phyloP scores from a whole-genome alignment of 2,113 vertebrate genomes.

The Macaca fascicularis region DNA sequence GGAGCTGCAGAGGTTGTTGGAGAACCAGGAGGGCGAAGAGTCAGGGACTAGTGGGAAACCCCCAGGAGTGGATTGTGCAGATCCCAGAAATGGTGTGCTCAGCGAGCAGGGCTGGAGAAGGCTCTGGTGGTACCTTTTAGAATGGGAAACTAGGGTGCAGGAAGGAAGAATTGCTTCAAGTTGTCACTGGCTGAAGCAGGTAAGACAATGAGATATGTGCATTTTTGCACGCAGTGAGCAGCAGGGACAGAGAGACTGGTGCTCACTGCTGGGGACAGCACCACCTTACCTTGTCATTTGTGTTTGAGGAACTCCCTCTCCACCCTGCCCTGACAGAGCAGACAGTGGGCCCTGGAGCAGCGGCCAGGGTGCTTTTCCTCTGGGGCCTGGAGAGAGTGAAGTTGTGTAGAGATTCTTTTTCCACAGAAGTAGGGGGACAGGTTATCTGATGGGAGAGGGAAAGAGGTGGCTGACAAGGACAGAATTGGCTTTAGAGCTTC shows the following conservation, averaged over 20 bases:
- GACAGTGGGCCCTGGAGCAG: no score
- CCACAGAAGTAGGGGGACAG: background rate
- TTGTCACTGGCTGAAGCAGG: background rate
- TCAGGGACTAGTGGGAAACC: background rate
- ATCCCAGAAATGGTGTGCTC: background rate
- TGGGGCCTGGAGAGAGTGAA: background rate
- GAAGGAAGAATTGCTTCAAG: background rate
- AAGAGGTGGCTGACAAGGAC: background rate
- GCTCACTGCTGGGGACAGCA: rapidly evolving
- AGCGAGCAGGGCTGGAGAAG: background rate
- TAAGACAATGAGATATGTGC: rapidly evolving
- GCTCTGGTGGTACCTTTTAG: background rate
- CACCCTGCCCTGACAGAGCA: background rate
- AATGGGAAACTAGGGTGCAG: background rate
- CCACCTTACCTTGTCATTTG: background rate
- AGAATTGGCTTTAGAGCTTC: background rate
- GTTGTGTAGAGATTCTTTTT: background rate
- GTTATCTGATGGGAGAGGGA: background rate
- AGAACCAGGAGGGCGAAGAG: background rate
- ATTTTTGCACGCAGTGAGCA: background rate
- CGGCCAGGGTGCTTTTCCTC: background rate
- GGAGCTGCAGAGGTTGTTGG: background rate
- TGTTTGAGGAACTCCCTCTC: background rate
- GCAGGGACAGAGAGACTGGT: rapidly evolving
- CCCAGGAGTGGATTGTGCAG: no score